Percentiles rank a stretch among this genome's conserved stretches.
These are phyloP conservation scores for Ptychodera flava DNA, from an alignment of 35 echinoderm and acorn worm species.

Conservation along the genomic window DNA sequence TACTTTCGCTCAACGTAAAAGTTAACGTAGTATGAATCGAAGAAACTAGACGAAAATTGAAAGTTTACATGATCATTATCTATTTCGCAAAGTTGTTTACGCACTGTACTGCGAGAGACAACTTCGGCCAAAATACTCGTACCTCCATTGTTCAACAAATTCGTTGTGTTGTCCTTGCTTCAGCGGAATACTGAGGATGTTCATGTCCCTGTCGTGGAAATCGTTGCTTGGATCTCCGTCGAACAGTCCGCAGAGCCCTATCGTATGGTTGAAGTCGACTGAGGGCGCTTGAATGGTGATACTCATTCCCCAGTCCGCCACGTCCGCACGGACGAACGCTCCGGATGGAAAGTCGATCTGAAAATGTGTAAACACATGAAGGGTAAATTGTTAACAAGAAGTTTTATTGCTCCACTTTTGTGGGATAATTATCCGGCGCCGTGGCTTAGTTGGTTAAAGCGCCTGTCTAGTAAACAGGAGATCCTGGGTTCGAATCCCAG, in stretches of 20 bases:
- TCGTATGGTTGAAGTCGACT: conserved; percentile 64
- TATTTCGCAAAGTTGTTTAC: no score
- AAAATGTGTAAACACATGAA: conserved; percentile 3
- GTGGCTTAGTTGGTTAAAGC: neutral
- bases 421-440: neutral
- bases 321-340: conserved; percentile 75
- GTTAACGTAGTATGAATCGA: no score
- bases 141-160: conserved; percentile 97
- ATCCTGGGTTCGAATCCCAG: neutral
- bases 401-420: neutral
- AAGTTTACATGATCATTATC: no score
- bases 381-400: neutral
- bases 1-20: no score
- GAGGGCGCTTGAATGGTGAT: conserved; percentile 80
- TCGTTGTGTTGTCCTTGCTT: conserved; percentile 60
- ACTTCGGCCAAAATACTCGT: no score
- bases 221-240: conserved; percentile 88
- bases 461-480: neutral
- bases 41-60: no score
- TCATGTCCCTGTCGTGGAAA: conserved; percentile 47
- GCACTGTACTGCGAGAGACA: no score
- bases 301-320: conserved; percentile 96
- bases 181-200: conserved; percentile 25
- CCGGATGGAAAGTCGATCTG: conserved; percentile 90
- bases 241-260: conserved; percentile 86